Conservation (phyloP, 2,888 invertebrate species). For the Gymnosoma rotundatum region DNA sequence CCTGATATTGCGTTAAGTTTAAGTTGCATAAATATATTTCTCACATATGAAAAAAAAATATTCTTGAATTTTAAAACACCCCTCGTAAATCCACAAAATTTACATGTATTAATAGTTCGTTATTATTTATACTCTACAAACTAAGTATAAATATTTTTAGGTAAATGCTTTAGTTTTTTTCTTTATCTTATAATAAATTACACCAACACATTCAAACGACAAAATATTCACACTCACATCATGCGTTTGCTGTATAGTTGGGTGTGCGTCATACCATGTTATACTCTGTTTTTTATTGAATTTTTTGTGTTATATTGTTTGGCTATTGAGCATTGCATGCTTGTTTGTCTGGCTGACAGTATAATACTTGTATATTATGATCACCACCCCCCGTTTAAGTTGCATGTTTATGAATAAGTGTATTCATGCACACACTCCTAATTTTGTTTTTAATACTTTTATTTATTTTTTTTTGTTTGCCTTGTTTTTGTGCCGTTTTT, state of each 20-base stretch:
- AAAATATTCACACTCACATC: neutral
- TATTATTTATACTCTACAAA: neutral
- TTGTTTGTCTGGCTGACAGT: conserved; percentile 40
- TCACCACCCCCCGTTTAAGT: conserved; percentile 63
- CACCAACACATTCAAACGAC: neutral
- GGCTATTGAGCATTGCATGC: conserved; percentile 44
- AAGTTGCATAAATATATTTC: too few relatives aligned
- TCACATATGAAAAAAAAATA: too few relatives aligned
- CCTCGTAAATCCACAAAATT: neutral
- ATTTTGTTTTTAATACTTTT: conserved; percentile 33
- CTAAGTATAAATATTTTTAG: neutral
- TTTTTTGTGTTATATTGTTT: conserved; percentile 3
- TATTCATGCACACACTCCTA: conserved; percentile 29
- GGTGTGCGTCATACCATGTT: conserved; percentile 35
- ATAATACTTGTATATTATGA: conserved; percentile 38
- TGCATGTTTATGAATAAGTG: conserved; percentile 11
- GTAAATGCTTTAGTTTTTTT: neutral
- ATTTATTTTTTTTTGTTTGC: conserved; percentile 28
- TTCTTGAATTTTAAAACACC: too few relatives aligned
- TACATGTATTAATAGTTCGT: neutral
- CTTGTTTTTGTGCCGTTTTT: conserved; percentile 32
- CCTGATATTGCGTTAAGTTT: too few relatives aligned
- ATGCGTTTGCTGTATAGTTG: conserved; percentile 27
- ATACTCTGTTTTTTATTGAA: conserved; percentile 10
- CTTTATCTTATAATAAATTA: neutral